phyloP scores from a whole-genome alignment of 1,140 invertebrate species.

The Drosophila sechellia region DNA sequence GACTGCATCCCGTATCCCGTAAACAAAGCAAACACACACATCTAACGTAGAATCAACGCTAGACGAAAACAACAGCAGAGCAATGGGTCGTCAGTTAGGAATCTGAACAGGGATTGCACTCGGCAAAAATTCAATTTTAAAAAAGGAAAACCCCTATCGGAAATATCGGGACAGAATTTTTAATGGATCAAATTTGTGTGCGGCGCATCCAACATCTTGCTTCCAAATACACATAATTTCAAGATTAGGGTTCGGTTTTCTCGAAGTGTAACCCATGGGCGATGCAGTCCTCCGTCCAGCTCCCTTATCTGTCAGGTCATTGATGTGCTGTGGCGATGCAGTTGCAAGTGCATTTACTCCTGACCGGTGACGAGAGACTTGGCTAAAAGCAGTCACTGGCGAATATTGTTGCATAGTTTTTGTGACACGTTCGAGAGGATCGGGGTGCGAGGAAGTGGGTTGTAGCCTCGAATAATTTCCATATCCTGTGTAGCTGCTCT shows the following conservation, averaged over 20 bases:
- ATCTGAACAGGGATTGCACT: conserved; percentile 15
- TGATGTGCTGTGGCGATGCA: conserved; percentile 27
- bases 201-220: too few species aligned
- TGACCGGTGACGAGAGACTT: conserved; percentile 32
- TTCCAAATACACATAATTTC: too few species aligned
- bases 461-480: conserved; percentile 37
- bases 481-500: conserved; percentile 43
- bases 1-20: conserved; percentile 18
- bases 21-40: conserved; percentile 51
- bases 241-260: neutral
- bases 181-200: too few species aligned
- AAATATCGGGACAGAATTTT: neutral
- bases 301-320: conserved; percentile 14
- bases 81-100: conserved; percentile 21
- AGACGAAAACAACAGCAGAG: conserved; percentile 65
- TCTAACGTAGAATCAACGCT: conserved; percentile 48
- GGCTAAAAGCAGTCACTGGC: conserved; percentile 1
- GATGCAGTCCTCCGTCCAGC: conserved; percentile 6
- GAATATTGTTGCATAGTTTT: conserved; percentile 24
- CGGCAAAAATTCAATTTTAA: neutral
- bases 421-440: conserved; percentile 17
- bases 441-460: neutral
- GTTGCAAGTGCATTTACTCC: conserved; percentile 46
- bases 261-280: conserved; percentile 4
- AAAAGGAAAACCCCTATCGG: neutral